Base-by-base conservation (phyloP, 1,140 invertebrate genomes). In the Paramacrobiotus metropolitanus region DNA sequence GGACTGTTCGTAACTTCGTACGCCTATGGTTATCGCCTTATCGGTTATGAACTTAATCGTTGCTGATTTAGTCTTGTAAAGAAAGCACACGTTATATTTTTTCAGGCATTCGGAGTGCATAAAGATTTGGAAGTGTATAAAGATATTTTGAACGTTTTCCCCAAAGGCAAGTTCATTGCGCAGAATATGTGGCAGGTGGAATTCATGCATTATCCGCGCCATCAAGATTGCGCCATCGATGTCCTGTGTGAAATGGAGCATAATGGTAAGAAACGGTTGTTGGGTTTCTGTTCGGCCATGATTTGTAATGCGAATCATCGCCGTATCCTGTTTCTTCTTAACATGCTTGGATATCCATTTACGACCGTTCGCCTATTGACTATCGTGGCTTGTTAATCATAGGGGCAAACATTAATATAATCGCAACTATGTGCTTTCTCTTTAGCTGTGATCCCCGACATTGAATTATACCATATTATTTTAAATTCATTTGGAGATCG, bases 61-160 rank as follows among this genome's bases (percentile, higher is more conserved):
- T n/a, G n/a, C n/a, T n/a, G n/a, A n/a, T n/a, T n/a, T n/a, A n/a
- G n/a, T n/a, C n/a, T n/a, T n/a, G n/a, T n/a, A n/a, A n/a, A n/a
- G n/a, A n/a, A n/a, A n/a, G n/a, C n/a, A n/a, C n/a, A n/a, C n/a
- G n/a, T n/a, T n/a, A n/a, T n/a, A n/a, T n/a, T n/a, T n/a, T n/a
- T n/a, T n/a, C 80, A 92, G 66, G 82, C 85, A 55, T 97, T 88
- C 76, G 84, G 83, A 0, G 67, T 76, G 0, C 78, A 92, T 48
- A 82, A 84, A 70, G 92, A 98, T 75, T 67, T 96, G 18, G 84
- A 90, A 67, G 79, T 82, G 0, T 99, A 98, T 70, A 97, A 95
- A 74, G 77, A 80, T 34, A 64, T 99, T 29, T 74, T 97, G 21
- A 81, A 93, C 70, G 79, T 96, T 20, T 82, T 98, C 71, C 93